Base-by-base conservation (phyloP, 1,140 invertebrate genomes). In the Meloidogyne chitwoodi region DNA sequence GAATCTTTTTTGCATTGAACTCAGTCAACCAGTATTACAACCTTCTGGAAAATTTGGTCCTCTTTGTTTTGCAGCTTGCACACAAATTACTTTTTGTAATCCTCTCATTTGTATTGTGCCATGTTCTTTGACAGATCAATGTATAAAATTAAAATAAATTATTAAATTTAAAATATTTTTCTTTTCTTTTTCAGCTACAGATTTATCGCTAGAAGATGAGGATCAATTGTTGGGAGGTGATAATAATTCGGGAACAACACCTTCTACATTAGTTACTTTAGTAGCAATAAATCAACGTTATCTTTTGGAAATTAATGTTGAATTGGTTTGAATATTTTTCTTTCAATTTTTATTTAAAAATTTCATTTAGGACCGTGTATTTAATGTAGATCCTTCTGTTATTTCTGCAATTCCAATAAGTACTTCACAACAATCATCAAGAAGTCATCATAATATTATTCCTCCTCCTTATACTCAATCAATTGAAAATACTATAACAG, bases 281-380 rank as follows among this genome's bases (percentile, higher is more conserved):
- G 75, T 82, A 8, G 79, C 79, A 1, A 82, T 80, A 27, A 80
- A 31, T 11, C 26, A 82, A n/a, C 41, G 77, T n/a, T 81, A 80
- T 14, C 10, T 80, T 22, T 24, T 79, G 16, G 79, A 80, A 63
- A 26, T 80, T 12, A 70, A 29, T 38, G 68, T 80, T 26, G 80
- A 80, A 19, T 65, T 80, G 63, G 75, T 70, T 22, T 31, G 62
- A 22, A 0, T 4, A 38, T 8, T 38, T 38, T 8, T n/a, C n/a
- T 56, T 48, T 48, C 0, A 48, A 48, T 2, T 16, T 48, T 19
- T 6, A n/a, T 56, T 56, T 5, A 4, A n/a, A 16, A 16, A 5
- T n/a, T 56, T 48, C 16, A 16, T 56, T 56, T n/a, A 56, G 48
- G 70, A 73, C 24, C 70, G 70, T 31, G 62, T 78, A 11, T 66